These are phyloP conservation scores for Microchirus variegatus DNA, from an alignment of 2,797 vertebrate genomes.

Conservation along the genomic window DNA sequence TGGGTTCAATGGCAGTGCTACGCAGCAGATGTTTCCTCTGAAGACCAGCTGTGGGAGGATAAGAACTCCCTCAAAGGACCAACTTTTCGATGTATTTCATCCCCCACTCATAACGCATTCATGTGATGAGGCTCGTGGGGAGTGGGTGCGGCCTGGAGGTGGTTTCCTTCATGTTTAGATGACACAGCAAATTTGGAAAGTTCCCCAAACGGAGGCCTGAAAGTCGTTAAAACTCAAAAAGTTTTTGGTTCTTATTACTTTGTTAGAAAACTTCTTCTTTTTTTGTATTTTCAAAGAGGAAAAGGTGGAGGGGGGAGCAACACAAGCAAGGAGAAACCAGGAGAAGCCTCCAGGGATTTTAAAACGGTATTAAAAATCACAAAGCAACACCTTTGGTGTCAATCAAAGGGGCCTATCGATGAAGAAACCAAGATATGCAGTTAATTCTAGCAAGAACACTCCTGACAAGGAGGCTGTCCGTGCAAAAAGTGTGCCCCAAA, in stretches of 20 bases:
- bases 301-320: slow-evolving; percentile 23
- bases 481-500: slow-evolving; percentile 67
- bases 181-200: slow-evolving; percentile 59
- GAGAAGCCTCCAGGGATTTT: slow-evolving; percentile 58
- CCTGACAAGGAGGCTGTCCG: slow-evolving; percentile 57
- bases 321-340: slow-evolving; percentile 19
- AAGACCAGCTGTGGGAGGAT: slow-evolving; percentile 57
- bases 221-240: slow-evolving; percentile 54
- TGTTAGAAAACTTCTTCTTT: slow-evolving; percentile 54
- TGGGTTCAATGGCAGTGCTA: slow-evolving; percentile 10
- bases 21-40: slow-evolving; percentile 67
- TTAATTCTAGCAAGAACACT: slow-evolving; percentile 56
- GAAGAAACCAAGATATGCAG: slow-evolving; percentile 65
- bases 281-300: slow-evolving; percentile 34
- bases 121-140: slow-evolving; percentile 8
- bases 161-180: slow-evolving; percentile 53
- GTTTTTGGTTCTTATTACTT: slow-evolving; percentile 58
- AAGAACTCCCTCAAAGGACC: slow-evolving; percentile 35
- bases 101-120: slow-evolving; percentile 25
- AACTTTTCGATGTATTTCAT: slow-evolving; percentile 46
- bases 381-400: slow-evolving; percentile 79
- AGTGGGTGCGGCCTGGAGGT: slow-evolving; percentile 32
- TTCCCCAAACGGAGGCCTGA: slow-evolving; percentile 50
- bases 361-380: slow-evolving; percentile 70
- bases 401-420: slow-evolving; percentile 70